Base-by-base conservation (phyloP, 2,113 vertebrate genomes). In the Myotis lucifugus region DNA sequence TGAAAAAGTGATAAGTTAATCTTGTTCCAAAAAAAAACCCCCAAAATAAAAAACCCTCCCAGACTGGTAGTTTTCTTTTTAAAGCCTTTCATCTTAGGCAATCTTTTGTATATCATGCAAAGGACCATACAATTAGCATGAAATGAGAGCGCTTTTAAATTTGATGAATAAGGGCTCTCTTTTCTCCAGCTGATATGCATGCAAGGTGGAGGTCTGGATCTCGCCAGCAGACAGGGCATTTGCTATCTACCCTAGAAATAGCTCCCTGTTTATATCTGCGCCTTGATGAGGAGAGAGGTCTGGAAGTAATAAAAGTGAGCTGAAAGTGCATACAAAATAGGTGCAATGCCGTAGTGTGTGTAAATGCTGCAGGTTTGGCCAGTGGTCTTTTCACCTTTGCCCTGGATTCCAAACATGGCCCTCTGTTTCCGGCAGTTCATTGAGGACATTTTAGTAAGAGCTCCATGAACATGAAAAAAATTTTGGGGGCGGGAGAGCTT, bases 41-140 rank as follows among this genome's bases (percentile, higher is more conserved):
- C 56, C 42, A 46, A 9, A 46, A 46, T 11, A 46, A 11, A 59
- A 59, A 61, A 50, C 6, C 42, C 42, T 67, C 70, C 0, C 3
- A 93, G 88, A 79, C 59, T 77, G 70, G 56, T 92, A 56, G 40
- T 92, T 94, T 96, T 93, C 90, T 96, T 95, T 84, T 90, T 93
- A 93, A 92, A 32, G 50, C 84, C 92, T 96, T 96, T 97, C 61
- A 84, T 97, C 66, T 87, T 86, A 40, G 70, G 66, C 89, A 88
- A 23, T 92, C 95, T 96, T 96, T 96, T 94, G 69, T 96, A 86
- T 78, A 74, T 93, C 89, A 76, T 94, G 89, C 87, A 95, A 79
- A 91, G 70, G 70, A 50, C 83, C 79, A 82, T 93, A 72, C 91
- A 97, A 81, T 96, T 93, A 97, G 91, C 89, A 81, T 88, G 89